Conservation (phyloP, 2,888 invertebrate genomes). For the Tipula vernalis region DNA sequence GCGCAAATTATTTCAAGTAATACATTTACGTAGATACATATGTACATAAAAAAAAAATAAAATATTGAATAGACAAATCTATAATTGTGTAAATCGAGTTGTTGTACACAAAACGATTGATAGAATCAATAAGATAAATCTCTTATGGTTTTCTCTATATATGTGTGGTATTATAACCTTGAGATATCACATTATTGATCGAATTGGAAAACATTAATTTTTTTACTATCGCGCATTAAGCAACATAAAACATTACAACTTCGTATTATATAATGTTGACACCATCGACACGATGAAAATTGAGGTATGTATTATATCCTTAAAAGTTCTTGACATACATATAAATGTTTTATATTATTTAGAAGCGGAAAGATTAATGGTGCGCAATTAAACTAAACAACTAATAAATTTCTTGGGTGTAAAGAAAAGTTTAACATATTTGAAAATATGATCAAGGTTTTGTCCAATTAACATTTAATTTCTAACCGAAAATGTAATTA, state of each 20-base stretch:
- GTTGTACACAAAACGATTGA: not conserved
- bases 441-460: not conserved
- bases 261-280: not conserved
- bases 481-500: not conserved
- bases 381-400: not conserved
- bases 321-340: not conserved
- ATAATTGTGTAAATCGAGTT: not conserved
- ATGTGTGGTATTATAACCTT: not conserved
- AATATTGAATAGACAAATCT: not conserved
- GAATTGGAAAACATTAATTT: not conserved
- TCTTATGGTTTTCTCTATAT: not conserved
- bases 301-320: not conserved
- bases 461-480: not conserved
- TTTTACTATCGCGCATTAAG: not conserved
- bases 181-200: not conserved
- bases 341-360: not conserved
- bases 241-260: not conserved
- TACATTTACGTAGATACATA: not conserved
- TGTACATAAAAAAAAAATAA: not conserved
- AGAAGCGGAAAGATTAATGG: not conserved
- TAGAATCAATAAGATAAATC: not conserved
- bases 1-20: not conserved
- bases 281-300: not conserved
- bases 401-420: not conserved
- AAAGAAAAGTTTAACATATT: not conserved